Evolutionary conservation across 2,113 vertebrate genomes (phyloP).

Genomic region (Herpailurus yagouaroundi): DNA sequence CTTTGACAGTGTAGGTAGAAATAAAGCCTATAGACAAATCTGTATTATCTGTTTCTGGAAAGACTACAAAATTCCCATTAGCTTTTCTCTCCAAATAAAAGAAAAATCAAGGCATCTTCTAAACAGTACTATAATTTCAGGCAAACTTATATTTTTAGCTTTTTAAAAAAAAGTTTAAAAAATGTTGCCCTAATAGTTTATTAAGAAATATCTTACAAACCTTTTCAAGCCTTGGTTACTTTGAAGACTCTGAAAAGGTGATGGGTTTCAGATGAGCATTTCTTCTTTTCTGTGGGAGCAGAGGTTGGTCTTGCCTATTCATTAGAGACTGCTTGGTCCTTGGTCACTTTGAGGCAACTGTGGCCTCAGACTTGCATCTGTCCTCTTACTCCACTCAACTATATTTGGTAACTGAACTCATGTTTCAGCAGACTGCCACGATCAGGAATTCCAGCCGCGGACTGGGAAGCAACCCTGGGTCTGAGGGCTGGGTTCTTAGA

Average conservation of each 20-base stretch:
- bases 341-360: slow-evolving; percentile 85
- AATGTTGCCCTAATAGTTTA: slow-evolving; percentile 39
- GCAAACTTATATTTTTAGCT: slow-evolving; percentile 16
- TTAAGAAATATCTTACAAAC: slow-evolving; percentile 74
- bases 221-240: slow-evolving; percentile 77
- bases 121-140: background rate
- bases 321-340: slow-evolving; percentile 82
- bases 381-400: slow-evolving; percentile 90
- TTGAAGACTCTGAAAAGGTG: slow-evolving; percentile 67
- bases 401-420: slow-evolving; percentile 97
- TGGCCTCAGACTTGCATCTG: slow-evolving; percentile 91
- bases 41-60: background rate
- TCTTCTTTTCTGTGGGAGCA: slow-evolving; percentile 56
- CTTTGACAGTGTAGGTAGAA: background rate
- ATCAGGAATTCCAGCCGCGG: slow-evolving; percentile 86
- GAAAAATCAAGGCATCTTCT: background rate
- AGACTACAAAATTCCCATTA: background rate
- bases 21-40: background rate
- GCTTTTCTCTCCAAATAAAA: background rate
- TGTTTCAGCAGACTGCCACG: slow-evolving; percentile 92
- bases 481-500: slow-evolving; percentile 75
- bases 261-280: slow-evolving; percentile 47
- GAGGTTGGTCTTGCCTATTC: slow-evolving; percentile 75
- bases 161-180: slow-evolving; percentile 50
- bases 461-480: slow-evolving; percentile 78